Percentiles rank a stretch among this genome's conserved stretches.
Conservation (phyloP, 2,113 vertebrate species). For the Neodontobutis hainanensis region DNA sequence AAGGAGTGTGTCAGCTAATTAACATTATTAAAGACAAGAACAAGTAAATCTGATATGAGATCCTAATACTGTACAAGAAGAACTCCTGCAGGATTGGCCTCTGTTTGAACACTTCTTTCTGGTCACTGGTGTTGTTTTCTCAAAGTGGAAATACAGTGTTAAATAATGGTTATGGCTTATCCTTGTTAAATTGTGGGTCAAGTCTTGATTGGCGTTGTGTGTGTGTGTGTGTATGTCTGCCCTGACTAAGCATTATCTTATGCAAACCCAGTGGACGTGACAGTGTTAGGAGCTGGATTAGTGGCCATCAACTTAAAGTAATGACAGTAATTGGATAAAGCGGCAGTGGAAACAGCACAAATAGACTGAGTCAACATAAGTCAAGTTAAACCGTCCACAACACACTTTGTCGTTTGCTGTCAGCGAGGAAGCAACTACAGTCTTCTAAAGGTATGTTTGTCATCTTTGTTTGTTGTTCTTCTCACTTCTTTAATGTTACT, state of each 20-base stretch:
- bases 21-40: too few relatives aligned
- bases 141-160: too few relatives aligned
- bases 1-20: too few relatives aligned
- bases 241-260: slow-evolving; percentile 35
- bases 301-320: slow-evolving; percentile 40
- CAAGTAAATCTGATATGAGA: too few relatives aligned
- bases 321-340: slow-evolving; percentile 77
- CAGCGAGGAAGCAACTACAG: slow-evolving; percentile 3
- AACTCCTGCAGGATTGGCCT: too few relatives aligned
- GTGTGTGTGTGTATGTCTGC: neutral
- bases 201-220: too few relatives aligned
- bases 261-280: slow-evolving; percentile 30
- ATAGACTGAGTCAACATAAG: slow-evolving; percentile 63
- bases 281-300: slow-evolving; percentile 67
- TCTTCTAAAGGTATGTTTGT: slow-evolving; percentile 57
- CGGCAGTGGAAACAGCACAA: slow-evolving; percentile 53
- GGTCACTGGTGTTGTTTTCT: too few relatives aligned
- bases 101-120: too few relatives aligned
- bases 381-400: slow-evolving; percentile 16
- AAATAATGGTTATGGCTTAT: too few relatives aligned
- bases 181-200: too few relatives aligned
- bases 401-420: slow-evolving; percentile 33
- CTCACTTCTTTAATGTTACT: neutral
- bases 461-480: too few relatives aligned
- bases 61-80: too few relatives aligned